These are phyloP conservation scores for Clarias magur DNA, from an alignment of 2,113 vertebrate genomes.

Conservation along the genomic window DNA sequence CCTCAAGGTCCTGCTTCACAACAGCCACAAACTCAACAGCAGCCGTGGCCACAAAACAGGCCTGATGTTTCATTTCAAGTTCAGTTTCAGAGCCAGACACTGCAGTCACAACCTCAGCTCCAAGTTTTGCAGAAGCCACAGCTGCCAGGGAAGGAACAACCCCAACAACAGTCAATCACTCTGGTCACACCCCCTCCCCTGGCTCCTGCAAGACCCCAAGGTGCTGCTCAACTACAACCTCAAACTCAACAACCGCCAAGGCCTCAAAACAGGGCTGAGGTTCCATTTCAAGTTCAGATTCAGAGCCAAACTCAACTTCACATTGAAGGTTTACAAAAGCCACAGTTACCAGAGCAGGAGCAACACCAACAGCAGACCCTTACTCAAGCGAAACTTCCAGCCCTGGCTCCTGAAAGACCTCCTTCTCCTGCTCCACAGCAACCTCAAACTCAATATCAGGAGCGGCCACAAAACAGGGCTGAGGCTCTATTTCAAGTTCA, in stretches of 20 bases:
- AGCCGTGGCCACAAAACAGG: conserved; percentile 24
- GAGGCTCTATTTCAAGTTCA: conserved; percentile 28
- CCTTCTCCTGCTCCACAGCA: conserved; percentile 27
- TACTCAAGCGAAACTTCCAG: conserved; percentile 53
- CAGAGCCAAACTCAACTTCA: background rate
- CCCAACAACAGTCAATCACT: conserved; percentile 44
- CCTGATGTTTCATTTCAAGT: conserved; percentile 36
- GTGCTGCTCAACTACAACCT: conserved; percentile 26
- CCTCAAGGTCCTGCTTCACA: conserved; percentile 27
- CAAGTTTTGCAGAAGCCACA: conserved; percentile 52
- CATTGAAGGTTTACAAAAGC: conserved; percentile 11
- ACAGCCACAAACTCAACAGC: conserved; percentile 37
- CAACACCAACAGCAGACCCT: conserved; percentile 35
- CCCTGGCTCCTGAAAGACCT: conserved; percentile 30
- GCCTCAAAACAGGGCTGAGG: conserved; percentile 4
- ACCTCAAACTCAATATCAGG: conserved; percentile 30
- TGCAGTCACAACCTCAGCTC: conserved; percentile 41
- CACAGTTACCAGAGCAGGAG: conserved; percentile 54
- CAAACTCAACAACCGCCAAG: conserved; percentile 33
- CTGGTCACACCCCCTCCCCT: conserved; percentile 31
- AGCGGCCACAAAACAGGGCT: conserved; percentile 4
- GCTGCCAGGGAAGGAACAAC: conserved; percentile 48
- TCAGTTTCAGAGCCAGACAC: background rate
- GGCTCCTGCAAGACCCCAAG: conserved; percentile 27
- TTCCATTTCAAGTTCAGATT: conserved; percentile 20